phyloP scores from a whole-genome alignment of 2,888 invertebrate species.

The Aethes cnicana region DNA sequence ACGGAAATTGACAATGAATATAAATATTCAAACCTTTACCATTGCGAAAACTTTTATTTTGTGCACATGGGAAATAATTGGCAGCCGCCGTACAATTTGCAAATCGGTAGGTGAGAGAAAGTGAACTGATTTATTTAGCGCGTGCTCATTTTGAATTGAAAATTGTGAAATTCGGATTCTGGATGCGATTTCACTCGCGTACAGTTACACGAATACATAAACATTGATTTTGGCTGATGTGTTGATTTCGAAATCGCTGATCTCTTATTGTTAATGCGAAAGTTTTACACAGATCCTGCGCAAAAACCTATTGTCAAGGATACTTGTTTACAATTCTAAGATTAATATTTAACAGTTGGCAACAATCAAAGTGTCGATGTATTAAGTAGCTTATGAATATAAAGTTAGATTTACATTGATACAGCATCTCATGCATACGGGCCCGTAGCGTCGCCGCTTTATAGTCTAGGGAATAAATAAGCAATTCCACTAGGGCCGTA shows the following conservation, averaged over 20 bases:
- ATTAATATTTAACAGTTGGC: slow-evolving; percentile 72
- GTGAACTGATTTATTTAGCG: slow-evolving; percentile 58
- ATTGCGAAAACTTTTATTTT: not conserved
- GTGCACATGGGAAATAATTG: slow-evolving; percentile 43
- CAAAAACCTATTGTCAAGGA: slow-evolving; percentile 47
- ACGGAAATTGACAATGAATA: not conserved
- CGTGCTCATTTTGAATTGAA: slow-evolving; percentile 52
- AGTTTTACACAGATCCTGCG: slow-evolving; percentile 51
- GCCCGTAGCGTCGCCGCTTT: not conserved
- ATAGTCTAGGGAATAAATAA: slow-evolving; percentile 13
- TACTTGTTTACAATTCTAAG: slow-evolving; percentile 45
- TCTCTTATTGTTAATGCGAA: slow-evolving; percentile 50
- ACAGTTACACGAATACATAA: slow-evolving; percentile 52
- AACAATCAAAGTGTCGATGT: slow-evolving; percentile 59
- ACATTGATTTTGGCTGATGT: slow-evolving; percentile 43
- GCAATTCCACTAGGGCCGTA: slow-evolving; percentile 32
- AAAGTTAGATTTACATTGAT: slow-evolving; percentile 58
- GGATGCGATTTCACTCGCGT: slow-evolving; percentile 54
- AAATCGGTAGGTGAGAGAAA: slow-evolving; percentile 60
- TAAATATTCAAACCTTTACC: not conserved
- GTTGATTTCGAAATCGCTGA: slow-evolving; percentile 51
- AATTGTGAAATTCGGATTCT: slow-evolving; percentile 59
- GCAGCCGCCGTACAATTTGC: slow-evolving; percentile 42
- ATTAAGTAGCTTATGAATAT: slow-evolving; percentile 67
- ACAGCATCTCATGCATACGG: slow-evolving; percentile 54